Percentiles rank a stretch among this genome's conserved stretches.
phyloP scores from a whole-genome alignment of 2,888 invertebrate species.

The Tupiocoris notatus region DNA sequence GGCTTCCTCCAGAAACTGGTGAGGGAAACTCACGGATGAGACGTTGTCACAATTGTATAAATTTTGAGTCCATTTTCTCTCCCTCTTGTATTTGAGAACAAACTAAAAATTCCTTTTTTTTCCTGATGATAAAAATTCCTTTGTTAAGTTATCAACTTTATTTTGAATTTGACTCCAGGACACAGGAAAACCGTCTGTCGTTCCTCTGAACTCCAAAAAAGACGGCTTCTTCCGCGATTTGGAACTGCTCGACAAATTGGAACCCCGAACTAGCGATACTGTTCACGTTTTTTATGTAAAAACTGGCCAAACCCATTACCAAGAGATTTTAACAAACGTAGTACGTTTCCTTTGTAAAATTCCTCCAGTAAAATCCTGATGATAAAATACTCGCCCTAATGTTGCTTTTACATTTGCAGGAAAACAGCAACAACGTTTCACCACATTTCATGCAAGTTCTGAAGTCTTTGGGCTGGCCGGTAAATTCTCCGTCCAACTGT shows the following conservation, averaged over 20 bases:
- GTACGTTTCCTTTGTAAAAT: too few relatives aligned
- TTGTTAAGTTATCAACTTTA: too few relatives aligned
- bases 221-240: slow-evolving; percentile 77
- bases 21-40: too few relatives aligned
- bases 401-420: slow-evolving; percentile 23
- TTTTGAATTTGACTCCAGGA: too few relatives aligned
- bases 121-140: too few relatives aligned
- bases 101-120: too few relatives aligned
- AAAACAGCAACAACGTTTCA: slow-evolving; percentile 54
- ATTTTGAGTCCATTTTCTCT: too few relatives aligned
- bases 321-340: slow-evolving; percentile 79
- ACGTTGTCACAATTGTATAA: too few relatives aligned
- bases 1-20: slow-evolving; percentile 74
- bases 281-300: slow-evolving; percentile 93
- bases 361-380: too few relatives aligned
- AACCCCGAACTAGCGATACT: slow-evolving; percentile 84
- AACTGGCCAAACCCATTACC: slow-evolving; percentile 73
- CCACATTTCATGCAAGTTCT: slow-evolving; percentile 62
- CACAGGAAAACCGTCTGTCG: slow-evolving; percentile 59
- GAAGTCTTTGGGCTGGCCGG: slow-evolving; percentile 78
- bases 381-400: too few relatives aligned
- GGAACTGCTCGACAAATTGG: slow-evolving; percentile 78
- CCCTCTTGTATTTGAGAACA: too few relatives aligned
- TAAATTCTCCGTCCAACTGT: slow-evolving; percentile 10
- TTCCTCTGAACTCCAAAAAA: slow-evolving; percentile 68